phyloP scores from a whole-genome alignment of 2,888 invertebrate genomes.

The Apotomis turbidana region DNA sequence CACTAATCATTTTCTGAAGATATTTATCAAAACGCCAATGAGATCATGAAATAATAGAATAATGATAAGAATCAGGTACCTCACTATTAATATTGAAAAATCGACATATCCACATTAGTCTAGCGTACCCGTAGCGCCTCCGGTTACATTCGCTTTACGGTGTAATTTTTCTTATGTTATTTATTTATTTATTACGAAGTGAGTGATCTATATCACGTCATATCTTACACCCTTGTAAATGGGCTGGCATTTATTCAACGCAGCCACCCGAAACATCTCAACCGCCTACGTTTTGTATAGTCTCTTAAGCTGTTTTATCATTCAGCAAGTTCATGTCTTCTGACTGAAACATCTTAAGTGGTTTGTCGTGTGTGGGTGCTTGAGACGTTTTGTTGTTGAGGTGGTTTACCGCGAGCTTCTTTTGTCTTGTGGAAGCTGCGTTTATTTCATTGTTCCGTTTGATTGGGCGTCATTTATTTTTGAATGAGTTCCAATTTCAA shows the following conservation, averaged over 20 bases:
- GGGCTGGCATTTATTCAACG: slow-evolving; percentile 75
- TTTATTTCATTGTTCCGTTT: slow-evolving; percentile 53
- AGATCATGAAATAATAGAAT: too few species aligned
- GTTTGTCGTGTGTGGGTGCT: neutral
- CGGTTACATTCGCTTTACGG: slow-evolving; percentile 83
- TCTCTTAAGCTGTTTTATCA: slow-evolving; percentile 7
- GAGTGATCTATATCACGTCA: slow-evolving; percentile 84
- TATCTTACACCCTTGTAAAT: slow-evolving; percentile 84
- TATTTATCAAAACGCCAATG: too few species aligned
- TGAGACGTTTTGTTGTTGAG: neutral
- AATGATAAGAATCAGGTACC: too few species aligned
- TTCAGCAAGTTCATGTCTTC: neutral
- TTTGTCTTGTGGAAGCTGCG: slow-evolving; percentile 54
- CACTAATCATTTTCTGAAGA: too few species aligned
- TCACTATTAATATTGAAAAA: neutral
- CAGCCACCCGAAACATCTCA: slow-evolving; percentile 45
- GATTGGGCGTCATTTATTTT: slow-evolving; percentile 43
- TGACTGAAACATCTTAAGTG: slow-evolving; percentile 1
- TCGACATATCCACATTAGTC: slow-evolving; percentile 58
- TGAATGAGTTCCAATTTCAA: slow-evolving; percentile 43
- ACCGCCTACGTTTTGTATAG: neutral
- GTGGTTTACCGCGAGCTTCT: slow-evolving; percentile 44
- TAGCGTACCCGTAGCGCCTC: slow-evolving; percentile 68
- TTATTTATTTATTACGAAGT: slow-evolving; percentile 83
- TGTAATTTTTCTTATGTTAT: slow-evolving; percentile 84